A percentile compares a stretch with the other conserved stretches of the same genome.
These are phyloP conservation scores for Kryptopterus vitreolus DNA, from an alignment of 2,797 vertebrate species.

Conservation along the genomic window DNA sequence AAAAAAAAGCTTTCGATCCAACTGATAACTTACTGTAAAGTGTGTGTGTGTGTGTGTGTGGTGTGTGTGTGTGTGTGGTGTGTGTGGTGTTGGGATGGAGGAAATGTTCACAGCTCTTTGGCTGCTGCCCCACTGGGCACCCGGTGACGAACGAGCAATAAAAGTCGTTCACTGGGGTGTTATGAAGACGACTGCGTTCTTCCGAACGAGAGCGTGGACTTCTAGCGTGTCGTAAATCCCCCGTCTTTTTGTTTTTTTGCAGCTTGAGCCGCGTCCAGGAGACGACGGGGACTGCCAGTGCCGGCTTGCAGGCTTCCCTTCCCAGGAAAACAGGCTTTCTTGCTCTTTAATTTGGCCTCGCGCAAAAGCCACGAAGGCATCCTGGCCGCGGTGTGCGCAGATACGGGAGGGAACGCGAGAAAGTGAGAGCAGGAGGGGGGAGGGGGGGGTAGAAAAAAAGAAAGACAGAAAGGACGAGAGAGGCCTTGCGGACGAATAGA, in stretches of 20 bases:
- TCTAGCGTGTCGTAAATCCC: conserved; percentile 25
- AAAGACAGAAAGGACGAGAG: neutral
- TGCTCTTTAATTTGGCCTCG: conserved; percentile 56
- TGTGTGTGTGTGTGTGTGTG: neutral
- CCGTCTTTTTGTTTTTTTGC: neutral
- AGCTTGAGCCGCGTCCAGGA: conserved; percentile 42
- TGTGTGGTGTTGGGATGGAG: neutral
- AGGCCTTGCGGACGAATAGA: conserved; percentile 55
- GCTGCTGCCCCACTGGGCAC: conserved; percentile 13
- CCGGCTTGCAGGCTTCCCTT: conserved; percentile 47
- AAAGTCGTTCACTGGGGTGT: conserved; percentile 2
- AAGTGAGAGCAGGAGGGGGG: neutral
- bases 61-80: neutral
- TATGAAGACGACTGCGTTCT: conserved; percentile 22
- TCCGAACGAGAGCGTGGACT: neutral
- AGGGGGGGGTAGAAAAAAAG: neutral
- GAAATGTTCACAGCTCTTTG: conserved; percentile 3
- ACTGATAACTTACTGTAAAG: conserved; percentile 13
- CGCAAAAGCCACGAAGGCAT: conserved; percentile 55
- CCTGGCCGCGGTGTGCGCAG: conserved; percentile 21
- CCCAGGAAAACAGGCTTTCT: conserved; percentile 51
- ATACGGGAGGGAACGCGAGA: conserved; percentile 40
- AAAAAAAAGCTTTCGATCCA: neutral
- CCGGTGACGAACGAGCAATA: conserved; percentile 31
- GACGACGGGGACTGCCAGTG: conserved; percentile 43